Evolutionary conservation across 2,888 invertebrate genomes (phyloP).

Genomic region (Acleris holmiana): DNA sequence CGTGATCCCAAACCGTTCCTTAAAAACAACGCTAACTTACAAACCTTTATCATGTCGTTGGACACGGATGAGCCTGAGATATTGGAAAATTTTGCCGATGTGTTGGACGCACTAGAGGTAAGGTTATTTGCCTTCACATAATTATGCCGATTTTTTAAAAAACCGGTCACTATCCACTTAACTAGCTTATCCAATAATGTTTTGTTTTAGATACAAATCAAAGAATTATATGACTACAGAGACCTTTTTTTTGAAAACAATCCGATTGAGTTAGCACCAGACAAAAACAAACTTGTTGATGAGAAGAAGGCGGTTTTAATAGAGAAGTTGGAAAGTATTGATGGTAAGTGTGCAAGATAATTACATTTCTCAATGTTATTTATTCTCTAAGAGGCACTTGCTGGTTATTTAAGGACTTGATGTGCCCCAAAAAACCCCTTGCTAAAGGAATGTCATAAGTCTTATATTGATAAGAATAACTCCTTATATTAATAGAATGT

Average conservation of each 20-base stretch:
- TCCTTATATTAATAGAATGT: no score
- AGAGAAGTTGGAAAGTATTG: constrained; percentile 86
- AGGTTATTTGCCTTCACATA: constrained; percentile 20
- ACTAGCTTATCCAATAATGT: not conserved
- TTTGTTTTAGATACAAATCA: constrained; percentile 86
- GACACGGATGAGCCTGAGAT: constrained; percentile 60
- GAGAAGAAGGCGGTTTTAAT: constrained; percentile 85
- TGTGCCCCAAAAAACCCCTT: no score
- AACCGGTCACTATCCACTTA: no score
- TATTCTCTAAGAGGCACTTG: no score
- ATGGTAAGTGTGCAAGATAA: constrained; percentile 73
- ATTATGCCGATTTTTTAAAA: no score
- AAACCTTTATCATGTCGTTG: constrained; percentile 52
- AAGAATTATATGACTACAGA: constrained; percentile 87
- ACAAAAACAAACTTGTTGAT: constrained; percentile 87
- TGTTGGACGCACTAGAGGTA: constrained; percentile 65
- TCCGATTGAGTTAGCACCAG: constrained; percentile 86
- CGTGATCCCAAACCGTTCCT: not conserved
- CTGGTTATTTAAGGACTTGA: no score
- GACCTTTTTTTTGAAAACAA: constrained; percentile 92
- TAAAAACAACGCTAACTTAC: not conserved
- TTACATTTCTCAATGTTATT: no score
- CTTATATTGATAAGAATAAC: no score
- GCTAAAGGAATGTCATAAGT: no score
- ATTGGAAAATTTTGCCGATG: constrained; percentile 59